phyloP scores from a whole-genome alignment of 2,888 invertebrate species.

The Apeira syringaria region DNA sequence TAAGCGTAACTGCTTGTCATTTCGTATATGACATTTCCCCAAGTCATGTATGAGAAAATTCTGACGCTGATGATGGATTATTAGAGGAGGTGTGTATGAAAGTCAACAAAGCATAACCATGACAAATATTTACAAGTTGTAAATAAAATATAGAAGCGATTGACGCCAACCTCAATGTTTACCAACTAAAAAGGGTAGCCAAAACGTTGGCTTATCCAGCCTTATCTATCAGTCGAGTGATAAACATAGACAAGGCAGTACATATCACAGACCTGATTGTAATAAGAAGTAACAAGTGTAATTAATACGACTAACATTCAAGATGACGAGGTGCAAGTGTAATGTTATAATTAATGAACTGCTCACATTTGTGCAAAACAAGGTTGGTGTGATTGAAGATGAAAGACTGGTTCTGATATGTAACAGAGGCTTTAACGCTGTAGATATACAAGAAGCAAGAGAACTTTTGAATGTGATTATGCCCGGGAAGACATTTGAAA shows the following conservation, averaged over 20 bases:
- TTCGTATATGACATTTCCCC: not conserved
- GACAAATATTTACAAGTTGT: slow-evolving; percentile 12
- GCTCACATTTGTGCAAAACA: slow-evolving; percentile 20
- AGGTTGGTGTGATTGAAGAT: slow-evolving; percentile 16
- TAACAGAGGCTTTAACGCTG: slow-evolving; percentile 10
- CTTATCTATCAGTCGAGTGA: slow-evolving; percentile 17
- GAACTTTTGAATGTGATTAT: slow-evolving; percentile 1
- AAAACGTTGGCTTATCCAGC: slow-evolving; percentile 9
- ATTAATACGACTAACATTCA: not conserved
- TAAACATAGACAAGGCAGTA: slow-evolving; percentile 9
- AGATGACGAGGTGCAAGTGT: slow-evolving; percentile 15
- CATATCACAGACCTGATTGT: slow-evolving; percentile 3
- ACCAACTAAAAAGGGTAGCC: slow-evolving; percentile 1
- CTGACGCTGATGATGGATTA: slow-evolving; percentile 8
- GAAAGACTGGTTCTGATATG: slow-evolving; percentile 18
- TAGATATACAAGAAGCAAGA: slow-evolving; percentile 9
- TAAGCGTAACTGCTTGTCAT: not conserved
- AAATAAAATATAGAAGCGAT: slow-evolving; percentile 13
- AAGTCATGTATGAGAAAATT: not conserved
- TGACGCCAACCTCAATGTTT: slow-evolving; percentile 8
- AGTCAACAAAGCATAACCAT: slow-evolving; percentile 1
- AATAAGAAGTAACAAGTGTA: not conserved
- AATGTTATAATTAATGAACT: slow-evolving; percentile 19
- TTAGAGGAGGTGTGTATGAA: slow-evolving; percentile 9
- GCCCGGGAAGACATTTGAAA: not conserved